Conservation (phyloP, 2,888 invertebrate species). For the Stenichneumon culpator region DNA sequence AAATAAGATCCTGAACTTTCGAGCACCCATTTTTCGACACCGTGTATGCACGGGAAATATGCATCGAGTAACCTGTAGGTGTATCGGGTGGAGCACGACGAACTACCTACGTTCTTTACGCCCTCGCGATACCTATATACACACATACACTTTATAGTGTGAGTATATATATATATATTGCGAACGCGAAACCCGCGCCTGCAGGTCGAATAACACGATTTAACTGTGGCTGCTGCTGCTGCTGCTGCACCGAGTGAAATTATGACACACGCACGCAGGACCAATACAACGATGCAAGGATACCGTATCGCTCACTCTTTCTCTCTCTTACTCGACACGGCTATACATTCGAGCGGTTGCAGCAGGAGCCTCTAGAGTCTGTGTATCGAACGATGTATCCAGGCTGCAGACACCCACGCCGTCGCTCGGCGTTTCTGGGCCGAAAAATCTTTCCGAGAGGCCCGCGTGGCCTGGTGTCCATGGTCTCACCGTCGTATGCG, state of each 20-base stretch:
- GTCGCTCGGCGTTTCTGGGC: conserved; percentile 78
- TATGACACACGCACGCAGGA: conserved; percentile 42
- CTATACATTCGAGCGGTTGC: background rate
- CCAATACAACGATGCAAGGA: conserved; percentile 49
- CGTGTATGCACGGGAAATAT: conserved; percentile 5
- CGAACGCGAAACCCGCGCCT: conserved; percentile 25
- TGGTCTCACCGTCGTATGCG: background rate
- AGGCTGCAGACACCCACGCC: conserved; percentile 81
- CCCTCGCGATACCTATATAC: conserved; percentile 28
- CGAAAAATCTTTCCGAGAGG: conserved; percentile 77
- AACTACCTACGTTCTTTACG: conserved; percentile 42
- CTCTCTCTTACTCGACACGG: conserved; percentile 13
- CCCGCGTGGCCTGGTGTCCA: conserved; percentile 44
- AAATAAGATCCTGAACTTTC: background rate
- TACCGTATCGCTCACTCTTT: background rate
- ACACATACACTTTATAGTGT: conserved; percentile 3
- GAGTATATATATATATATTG: conserved; percentile 9
- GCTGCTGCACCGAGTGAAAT: conserved; percentile 48
- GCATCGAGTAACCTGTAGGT: conserved; percentile 36
- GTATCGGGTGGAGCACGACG: conserved; percentile 39
- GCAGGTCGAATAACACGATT: conserved; percentile 49
- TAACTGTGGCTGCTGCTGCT: conserved; percentile 45
- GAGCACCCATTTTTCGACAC: background rate
- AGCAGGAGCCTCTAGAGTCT: conserved; percentile 46
- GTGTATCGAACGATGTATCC: conserved; percentile 76